These are phyloP conservation scores for Oikopleura albicans DNA, from an alignment of 23 tunicate species.

Conservation along the genomic window DNA sequence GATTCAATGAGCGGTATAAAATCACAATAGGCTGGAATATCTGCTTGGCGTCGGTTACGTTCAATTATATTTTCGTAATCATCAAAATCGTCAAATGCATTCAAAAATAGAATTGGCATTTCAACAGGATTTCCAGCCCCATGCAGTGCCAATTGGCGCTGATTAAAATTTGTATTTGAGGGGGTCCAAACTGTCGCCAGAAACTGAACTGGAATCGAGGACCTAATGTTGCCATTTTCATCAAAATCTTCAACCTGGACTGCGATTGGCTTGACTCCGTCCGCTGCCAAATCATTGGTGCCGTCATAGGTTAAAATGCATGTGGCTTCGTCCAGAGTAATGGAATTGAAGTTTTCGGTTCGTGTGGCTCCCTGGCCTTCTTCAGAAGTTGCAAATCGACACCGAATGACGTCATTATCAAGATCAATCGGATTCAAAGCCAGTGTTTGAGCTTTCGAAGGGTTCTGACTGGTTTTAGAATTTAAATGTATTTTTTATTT, in stretches of 20 bases:
- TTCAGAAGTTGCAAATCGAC: neutral
- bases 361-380: neutral
- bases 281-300: neutral
- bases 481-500: too few relatives aligned
- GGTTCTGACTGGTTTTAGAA: too few relatives aligned
- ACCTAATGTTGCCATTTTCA: neutral
- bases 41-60: neutral
- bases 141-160: neutral
- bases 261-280: neutral
- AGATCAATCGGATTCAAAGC: neutral
- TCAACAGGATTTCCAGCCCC: neutral
- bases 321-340: neutral
- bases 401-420: neutral
- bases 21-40: neutral
- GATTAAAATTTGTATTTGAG: neutral
- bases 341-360: neutral
- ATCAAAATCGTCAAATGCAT: neutral
- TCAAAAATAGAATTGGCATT: neutral
- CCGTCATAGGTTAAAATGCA: neutral
- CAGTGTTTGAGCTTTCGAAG: neutral
- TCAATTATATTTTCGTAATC: neutral
- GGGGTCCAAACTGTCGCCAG: neutral
- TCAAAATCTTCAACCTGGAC: neutral
- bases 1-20: neutral
- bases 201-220: conserved; percentile 9